These are phyloP conservation scores for Epinephelus lanceolatus DNA, from an alignment of 2,113 vertebrate species.

Conservation along the genomic window DNA sequence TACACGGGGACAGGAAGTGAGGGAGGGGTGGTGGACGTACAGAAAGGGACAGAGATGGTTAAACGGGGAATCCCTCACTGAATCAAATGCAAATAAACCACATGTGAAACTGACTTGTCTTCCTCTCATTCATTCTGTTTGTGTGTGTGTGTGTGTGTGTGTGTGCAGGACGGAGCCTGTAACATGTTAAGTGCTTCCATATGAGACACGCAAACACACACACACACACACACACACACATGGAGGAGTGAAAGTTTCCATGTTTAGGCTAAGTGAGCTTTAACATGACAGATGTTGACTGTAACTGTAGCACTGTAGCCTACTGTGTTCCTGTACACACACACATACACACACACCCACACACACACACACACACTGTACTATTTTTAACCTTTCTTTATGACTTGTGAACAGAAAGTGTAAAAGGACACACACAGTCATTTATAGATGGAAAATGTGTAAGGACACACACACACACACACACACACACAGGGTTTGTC, in stretches of 20 bases:
- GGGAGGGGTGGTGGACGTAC: no score
- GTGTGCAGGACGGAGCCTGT: not conserved
- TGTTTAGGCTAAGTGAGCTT: slow-evolving; percentile 74
- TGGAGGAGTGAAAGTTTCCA: slow-evolving; percentile 70
- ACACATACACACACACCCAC: slow-evolving; percentile 20
- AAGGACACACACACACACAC: slow-evolving; percentile 17
- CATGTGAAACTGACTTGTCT: slow-evolving; percentile 28
- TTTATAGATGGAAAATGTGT: slow-evolving; percentile 66
- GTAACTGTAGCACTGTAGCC: slow-evolving; percentile 54
- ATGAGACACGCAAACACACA: slow-evolving; percentile 35
- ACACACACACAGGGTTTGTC: slow-evolving; percentile 26
- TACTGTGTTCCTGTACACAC: slow-evolving; percentile 45
- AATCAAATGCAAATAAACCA: slow-evolving; percentile 66
- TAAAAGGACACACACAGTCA: slow-evolving; percentile 36
- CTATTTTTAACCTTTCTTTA: slow-evolving; percentile 65
- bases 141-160: not conserved
- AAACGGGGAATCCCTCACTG: slow-evolving; percentile 61
- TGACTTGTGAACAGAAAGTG: slow-evolving; percentile 55
- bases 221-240: slow-evolving; percentile 37
- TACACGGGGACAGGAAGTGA: no score
- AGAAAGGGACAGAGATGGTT: not conserved
- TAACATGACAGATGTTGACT: slow-evolving; percentile 79
- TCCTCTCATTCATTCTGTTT: not conserved
- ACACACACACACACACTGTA: not conserved
- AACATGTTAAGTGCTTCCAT: slow-evolving; percentile 63